Conservation (phyloP, 2,797 vertebrate species). For the Gila robusta region DNA sequence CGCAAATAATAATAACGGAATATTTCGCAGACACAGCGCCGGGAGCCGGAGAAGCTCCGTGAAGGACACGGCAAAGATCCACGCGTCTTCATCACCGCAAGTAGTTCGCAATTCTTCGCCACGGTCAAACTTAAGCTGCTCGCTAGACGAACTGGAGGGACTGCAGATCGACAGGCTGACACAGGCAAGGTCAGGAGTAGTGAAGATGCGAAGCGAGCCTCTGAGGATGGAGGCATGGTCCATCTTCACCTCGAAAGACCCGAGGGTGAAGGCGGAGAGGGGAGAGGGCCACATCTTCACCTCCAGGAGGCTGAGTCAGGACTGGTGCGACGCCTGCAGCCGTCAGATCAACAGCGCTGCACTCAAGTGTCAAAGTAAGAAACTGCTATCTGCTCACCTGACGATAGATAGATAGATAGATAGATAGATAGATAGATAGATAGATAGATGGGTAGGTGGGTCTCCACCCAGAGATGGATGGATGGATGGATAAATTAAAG, state of each 20-base stretch:
- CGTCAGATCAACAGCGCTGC: slow-evolving; percentile 78
- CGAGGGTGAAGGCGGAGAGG: slow-evolving; percentile 78
- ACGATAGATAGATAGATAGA: neutral
- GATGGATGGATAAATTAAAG: no score
- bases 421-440: neutral
- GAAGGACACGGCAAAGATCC: slow-evolving; percentile 48
- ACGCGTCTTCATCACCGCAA: slow-evolving; percentile 3
- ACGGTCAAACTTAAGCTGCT: slow-evolving; percentile 21
- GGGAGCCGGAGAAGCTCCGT: slow-evolving; percentile 56
- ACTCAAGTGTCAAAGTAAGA: slow-evolving; percentile 89
- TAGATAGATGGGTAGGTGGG: no score
- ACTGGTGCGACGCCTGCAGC: slow-evolving; percentile 92
- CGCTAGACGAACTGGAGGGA: slow-evolving; percentile 44
- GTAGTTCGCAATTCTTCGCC: neutral
- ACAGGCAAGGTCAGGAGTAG: slow-evolving; percentile 78
- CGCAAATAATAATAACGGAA: slow-evolving; percentile 61
- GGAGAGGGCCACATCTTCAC: slow-evolving; percentile 88
- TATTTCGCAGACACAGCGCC: slow-evolving; percentile 42
- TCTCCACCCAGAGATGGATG: neutral
- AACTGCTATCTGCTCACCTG: neutral
- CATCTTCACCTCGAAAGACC: slow-evolving; percentile 85
- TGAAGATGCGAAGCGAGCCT: slow-evolving; percentile 78
- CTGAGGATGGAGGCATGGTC: slow-evolving; percentile 88
- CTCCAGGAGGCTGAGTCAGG: slow-evolving; percentile 72
- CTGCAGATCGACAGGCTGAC: slow-evolving; percentile 73